A percentile compares a stretch with the other conserved stretches of the same genome.
phyloP scores from a whole-genome alignment of 2,113 vertebrate genomes.

The Balaeniceps rex region DNA sequence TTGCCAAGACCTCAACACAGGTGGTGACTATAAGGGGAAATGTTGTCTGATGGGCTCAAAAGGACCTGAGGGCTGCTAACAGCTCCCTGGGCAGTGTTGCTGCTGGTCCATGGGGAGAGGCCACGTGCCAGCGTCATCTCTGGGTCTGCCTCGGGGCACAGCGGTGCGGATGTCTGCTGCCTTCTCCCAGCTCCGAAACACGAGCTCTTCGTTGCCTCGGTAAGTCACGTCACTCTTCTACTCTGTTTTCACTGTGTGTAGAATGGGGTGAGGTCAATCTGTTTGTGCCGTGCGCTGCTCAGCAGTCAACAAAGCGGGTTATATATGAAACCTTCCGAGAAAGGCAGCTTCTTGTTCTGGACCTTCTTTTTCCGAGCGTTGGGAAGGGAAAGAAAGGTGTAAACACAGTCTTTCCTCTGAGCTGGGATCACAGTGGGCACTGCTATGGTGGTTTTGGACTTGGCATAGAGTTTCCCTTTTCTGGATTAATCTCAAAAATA shows the following conservation, averaged over 20 bases:
- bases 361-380: not conserved
- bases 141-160: not conserved
- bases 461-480: not conserved
- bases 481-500: not conserved
- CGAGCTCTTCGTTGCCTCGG: fast-evolving
- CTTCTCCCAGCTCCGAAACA: fast-evolving
- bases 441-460: not conserved
- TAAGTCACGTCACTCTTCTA: not conserved
- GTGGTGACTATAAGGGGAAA: not conserved
- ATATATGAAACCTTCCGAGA: not conserved
- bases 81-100: not conserved
- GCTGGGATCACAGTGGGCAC: not conserved
- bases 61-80: not conserved
- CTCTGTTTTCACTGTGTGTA: not conserved
- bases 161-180: fast-evolving
- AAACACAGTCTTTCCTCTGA: not conserved
- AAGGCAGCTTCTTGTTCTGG: not conserved
- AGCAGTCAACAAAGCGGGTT: not conserved
- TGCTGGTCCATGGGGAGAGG: not conserved
- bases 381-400: not conserved
- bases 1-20: not conserved
- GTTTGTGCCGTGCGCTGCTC: not conserved
- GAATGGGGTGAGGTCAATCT: not conserved
- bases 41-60: not conserved
- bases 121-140: fast-evolving